Conservation (phyloP, 2,888 invertebrate genomes). For the Phytoseiulus persimilis region DNA sequence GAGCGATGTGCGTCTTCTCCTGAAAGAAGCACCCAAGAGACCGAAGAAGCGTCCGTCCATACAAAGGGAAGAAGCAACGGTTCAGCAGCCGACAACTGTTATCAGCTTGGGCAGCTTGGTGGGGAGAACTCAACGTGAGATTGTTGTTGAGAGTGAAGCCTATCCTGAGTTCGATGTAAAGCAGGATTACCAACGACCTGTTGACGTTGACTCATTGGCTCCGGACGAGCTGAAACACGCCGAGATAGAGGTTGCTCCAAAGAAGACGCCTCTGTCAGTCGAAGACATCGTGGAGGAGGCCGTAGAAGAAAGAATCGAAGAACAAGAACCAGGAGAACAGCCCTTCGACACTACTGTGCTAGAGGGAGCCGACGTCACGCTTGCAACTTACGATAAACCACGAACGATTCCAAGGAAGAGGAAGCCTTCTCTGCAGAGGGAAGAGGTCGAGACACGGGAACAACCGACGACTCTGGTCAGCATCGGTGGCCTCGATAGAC, state of each 20-base stretch:
- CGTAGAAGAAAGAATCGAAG: constrained; percentile 39
- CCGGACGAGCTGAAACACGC: background rate
- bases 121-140: background rate
- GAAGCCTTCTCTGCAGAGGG: constrained; percentile 16
- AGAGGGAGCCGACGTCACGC: constrained; percentile 17
- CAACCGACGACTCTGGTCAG: background rate
- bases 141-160: background rate
- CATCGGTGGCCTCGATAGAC: background rate
- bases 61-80: background rate
- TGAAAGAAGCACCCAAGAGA: background rate
- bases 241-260: background rate
- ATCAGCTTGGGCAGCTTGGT: background rate
- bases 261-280: background rate
- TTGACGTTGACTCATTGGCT: background rate
- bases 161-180: constrained; percentile 6
- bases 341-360: constrained; percentile 16
- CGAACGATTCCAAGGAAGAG: no score
- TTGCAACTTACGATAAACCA: constrained; percentile 39
- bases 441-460: background rate
- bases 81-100: background rate
- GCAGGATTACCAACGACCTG: constrained; percentile 14
- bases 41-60: constrained; percentile 15
- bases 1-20: background rate
- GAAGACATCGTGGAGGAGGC: background rate
- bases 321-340: constrained; percentile 32